Percentiles rank a stretch among this genome's conserved stretches.
These are phyloP conservation scores for Burhinus bistriatus DNA, from an alignment of 2,113 vertebrate species.

Conservation along the genomic window DNA sequence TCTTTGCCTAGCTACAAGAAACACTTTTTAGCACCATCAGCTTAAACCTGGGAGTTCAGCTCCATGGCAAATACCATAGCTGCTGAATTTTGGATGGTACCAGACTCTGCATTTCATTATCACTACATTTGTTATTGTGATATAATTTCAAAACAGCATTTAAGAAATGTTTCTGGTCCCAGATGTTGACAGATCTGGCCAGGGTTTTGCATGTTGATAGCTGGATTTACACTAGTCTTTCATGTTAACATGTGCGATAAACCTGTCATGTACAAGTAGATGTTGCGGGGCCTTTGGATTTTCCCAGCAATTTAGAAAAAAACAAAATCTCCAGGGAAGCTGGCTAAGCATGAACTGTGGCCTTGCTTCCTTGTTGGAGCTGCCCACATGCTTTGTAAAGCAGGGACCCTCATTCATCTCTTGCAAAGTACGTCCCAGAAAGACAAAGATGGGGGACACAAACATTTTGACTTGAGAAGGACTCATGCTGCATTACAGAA, in stretches of 20 bases:
- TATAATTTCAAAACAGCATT: neutral
- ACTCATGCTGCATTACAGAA: neutral
- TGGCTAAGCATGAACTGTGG: neutral
- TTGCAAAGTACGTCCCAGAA: neutral
- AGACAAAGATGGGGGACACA: neutral
- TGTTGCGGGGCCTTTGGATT: neutral
- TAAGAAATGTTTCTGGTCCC: neutral
- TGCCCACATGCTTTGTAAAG: neutral
- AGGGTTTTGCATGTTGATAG: neutral
- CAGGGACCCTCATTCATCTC: neutral
- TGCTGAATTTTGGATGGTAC: neutral
- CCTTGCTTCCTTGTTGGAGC: neutral
- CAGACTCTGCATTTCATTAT: neutral
- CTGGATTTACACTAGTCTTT: neutral
- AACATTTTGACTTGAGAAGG: neutral
- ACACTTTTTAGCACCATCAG: neutral
- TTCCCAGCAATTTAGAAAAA: neutral
- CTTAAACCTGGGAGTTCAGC: neutral
- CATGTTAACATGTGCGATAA: neutral
- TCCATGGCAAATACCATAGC: neutral
- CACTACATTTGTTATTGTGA: slow-evolving; percentile 4
- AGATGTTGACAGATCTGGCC: slow-evolving; percentile 5
- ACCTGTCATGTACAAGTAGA: neutral
- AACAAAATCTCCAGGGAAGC: neutral
- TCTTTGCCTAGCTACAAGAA: neutral